Conservation (phyloP, 1,140 invertebrate genomes). For the Triops cancriformis region DNA sequence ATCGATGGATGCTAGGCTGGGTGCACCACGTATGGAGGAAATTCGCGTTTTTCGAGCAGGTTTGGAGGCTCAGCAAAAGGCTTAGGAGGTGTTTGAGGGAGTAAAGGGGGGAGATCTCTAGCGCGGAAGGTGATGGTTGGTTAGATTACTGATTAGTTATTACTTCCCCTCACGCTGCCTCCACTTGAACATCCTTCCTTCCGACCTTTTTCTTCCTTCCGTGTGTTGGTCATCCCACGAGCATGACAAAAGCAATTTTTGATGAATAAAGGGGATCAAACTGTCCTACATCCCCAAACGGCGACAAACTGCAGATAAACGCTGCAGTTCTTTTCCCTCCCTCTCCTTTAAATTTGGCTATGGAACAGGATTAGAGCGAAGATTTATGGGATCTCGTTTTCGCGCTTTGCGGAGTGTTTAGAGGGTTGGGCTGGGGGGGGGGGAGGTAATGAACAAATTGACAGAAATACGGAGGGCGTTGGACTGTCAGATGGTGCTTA, state of each 20-base stretch:
- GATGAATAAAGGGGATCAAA: neutral
- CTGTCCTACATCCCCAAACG: neutral
- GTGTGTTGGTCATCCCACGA: neutral
- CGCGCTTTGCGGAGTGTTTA: neutral
- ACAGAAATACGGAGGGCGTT: no score
- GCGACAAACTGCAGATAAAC: neutral
- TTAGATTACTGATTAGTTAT: slow-evolving; percentile 7
- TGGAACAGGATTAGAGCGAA: neutral
- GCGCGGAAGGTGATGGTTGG: neutral
- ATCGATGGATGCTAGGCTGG: neutral
- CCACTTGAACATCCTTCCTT: neutral
- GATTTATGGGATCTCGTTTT: neutral
- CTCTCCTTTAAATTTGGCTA: neutral
- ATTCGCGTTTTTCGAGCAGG: neutral
- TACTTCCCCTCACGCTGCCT: neutral
- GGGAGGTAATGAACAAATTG: neutral
- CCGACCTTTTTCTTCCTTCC: neutral
- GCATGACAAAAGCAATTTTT: neutral
- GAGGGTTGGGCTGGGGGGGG: neutral
- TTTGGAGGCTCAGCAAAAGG: neutral
- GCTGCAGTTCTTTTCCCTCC: neutral
- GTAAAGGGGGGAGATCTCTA: neutral
- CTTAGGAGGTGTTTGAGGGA: neutral
- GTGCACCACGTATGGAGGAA: neutral
- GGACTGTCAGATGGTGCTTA: neutral